Base-by-base conservation (phyloP, 2,888 invertebrate genomes). In the Morinoia aosen region DNA sequence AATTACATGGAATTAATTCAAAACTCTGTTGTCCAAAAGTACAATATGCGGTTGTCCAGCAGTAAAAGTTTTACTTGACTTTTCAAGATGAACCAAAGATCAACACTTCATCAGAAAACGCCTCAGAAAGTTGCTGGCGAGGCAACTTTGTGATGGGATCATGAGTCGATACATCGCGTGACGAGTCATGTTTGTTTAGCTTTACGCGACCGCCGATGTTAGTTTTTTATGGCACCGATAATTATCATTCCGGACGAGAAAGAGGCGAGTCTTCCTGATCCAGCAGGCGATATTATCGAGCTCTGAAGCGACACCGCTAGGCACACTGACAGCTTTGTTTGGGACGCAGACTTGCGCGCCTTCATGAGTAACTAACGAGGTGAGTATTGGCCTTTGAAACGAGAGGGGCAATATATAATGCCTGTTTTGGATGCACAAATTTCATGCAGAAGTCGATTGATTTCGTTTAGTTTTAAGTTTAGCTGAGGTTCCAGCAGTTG, bases 201-300 rank as follows among this genome's bases (percentile, higher is more conserved):
- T 93, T 33, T 57, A 56, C 93, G 93, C 57, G 58, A 93, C 57
- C 93, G 48, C 57, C 58, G 25, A 57, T 57, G 93, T 57, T 39
- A 33, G 56, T 93, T 57, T 93, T 93, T 93, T 93, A 93, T 93
- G 93, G 93, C 58, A 93, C 93, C 25, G 93, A 93, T 93, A 57
- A 33, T 12, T 33, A 93, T 93, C 93, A 19, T 40, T 16, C 93
- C 93, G 93, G 58, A 93, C 57, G 93, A 93, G 90, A 90, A 19
- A 11, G 40, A 76, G 76, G 76, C 76, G 7, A 40, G 93, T 57
- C 25, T 93, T n/a, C 57, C 93, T 56, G 93, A 48, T 48, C 33
- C 12, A 57, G 93, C 93, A n/a, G 48, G 93, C 57, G 93, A 93
- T 93, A 93, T 14, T 57, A 57, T 57, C 57, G 93, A 93, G 48